Conservation (phyloP, 2,113 vertebrate species). For the Rattus norvegicus region DNA sequence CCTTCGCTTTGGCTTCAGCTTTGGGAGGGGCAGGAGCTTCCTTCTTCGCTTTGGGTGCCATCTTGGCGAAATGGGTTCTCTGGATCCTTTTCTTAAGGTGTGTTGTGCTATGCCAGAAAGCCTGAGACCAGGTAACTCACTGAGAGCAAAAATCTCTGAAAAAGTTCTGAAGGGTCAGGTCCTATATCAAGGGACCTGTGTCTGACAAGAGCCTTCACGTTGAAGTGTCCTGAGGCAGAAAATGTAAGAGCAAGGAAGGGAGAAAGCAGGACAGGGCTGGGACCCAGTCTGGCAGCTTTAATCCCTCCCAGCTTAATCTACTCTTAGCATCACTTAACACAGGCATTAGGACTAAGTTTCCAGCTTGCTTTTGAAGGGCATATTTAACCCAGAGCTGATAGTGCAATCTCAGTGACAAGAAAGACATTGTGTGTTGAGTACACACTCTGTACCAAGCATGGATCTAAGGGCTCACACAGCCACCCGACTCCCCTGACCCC, state of each 20-base stretch:
- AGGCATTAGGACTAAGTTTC: neutral
- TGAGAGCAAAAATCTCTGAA: neutral
- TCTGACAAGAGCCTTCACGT: neutral
- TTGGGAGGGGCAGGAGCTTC: too few species aligned
- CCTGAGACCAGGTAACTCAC: neutral
- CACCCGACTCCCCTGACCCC: neutral
- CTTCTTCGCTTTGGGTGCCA: too few species aligned
- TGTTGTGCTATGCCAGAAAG: neutral
- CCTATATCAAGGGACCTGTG: neutral
- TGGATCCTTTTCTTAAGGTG: neutral
- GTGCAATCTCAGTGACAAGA: rapidly evolving
- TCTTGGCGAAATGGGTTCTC: neutral
- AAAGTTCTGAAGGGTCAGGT: neutral
- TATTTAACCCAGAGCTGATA: neutral
- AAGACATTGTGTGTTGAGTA: rapidly evolving
- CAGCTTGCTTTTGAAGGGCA: neutral
- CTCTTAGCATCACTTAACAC: neutral
- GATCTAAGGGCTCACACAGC: rapidly evolving
- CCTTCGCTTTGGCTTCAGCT: too few species aligned
- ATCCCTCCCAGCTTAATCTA: neutral
- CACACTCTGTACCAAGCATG: neutral
- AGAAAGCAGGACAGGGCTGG: neutral
- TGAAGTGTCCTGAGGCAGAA: neutral
- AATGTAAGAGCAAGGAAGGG: neutral
- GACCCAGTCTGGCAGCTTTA: neutral